Evolutionary conservation across 2,888 invertebrate species (phyloP).

Genomic region (Acronicta aceris): DNA sequence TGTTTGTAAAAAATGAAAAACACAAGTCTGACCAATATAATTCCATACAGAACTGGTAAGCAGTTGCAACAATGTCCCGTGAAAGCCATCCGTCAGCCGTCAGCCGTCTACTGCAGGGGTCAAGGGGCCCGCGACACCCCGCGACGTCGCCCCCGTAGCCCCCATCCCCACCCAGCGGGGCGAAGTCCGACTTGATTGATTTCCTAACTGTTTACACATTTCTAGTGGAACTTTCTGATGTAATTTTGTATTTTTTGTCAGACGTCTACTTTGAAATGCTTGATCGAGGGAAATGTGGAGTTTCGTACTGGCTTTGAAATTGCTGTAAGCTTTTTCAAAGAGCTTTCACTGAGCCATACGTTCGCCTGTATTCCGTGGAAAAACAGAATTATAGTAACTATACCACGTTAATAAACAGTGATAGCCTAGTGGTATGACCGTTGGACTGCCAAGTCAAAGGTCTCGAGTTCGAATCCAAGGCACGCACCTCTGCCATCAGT

Average conservation of each 20-base stretch:
- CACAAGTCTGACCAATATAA: neutral
- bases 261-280: constrained; percentile 32
- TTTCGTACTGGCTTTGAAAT: constrained; percentile 6
- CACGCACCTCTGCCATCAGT: no score
- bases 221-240: constrained; percentile 53
- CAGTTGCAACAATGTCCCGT: constrained; percentile 58
- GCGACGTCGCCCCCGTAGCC: constrained; percentile 24
- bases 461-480: no score
- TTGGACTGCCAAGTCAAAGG: no score
- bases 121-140: constrained; percentile 68
- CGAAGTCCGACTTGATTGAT: constrained; percentile 82
- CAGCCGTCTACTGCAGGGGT: constrained; percentile 77
- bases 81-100: constrained; percentile 78
- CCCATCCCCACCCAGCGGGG: constrained; percentile 45
- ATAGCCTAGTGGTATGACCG: no score
- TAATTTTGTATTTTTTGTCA: constrained; percentile 47
- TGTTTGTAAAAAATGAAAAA: no score
- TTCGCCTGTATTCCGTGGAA: neutral
- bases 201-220: constrained; percentile 67
- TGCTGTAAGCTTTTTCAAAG: no score
- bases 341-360: neutral
- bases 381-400: no score
- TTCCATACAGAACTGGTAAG: constrained; percentile 15
- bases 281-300: constrained; percentile 24
- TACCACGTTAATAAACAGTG: no score